Percentiles rank a stretch among this genome's conserved stretches.
Conservation (phyloP, 2,797 vertebrate genomes). For the Phaenicophaeus curvirostris region DNA sequence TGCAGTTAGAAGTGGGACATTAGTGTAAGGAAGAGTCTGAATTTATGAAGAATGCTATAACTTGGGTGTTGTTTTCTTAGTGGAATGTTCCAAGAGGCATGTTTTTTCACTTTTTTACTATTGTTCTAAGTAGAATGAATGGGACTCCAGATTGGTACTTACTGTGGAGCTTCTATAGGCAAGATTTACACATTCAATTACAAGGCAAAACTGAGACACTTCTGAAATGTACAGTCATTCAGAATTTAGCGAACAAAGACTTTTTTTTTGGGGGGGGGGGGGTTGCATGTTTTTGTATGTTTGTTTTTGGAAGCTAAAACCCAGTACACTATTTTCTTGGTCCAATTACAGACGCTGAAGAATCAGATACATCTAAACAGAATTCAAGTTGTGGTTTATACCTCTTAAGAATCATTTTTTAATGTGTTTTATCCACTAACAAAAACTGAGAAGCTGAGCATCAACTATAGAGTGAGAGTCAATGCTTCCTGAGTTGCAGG, state of each 20-base stretch:
- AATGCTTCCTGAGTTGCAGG: background rate
- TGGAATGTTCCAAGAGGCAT: background rate
- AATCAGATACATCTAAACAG: background rate
- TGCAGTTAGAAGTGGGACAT: rapidly evolving
- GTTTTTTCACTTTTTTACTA: background rate
- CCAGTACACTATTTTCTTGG: background rate
- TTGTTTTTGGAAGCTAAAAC: background rate
- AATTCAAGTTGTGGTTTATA: background rate
- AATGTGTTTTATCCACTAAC: background rate
- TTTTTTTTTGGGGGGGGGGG: too few relatives aligned
- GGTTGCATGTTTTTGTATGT: background rate
- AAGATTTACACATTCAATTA: background rate
- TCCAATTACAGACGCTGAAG: background rate
- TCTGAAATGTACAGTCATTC: background rate
- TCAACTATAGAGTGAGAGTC: background rate
- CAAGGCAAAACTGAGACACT: background rate
- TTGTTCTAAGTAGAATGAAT: background rate
- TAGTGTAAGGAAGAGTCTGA: background rate
- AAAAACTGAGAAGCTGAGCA: background rate
- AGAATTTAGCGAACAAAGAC: background rate
- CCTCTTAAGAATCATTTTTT: background rate
- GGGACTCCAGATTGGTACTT: background rate
- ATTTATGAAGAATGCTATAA: background rate
- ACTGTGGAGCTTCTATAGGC: background rate
- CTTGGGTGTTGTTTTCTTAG: background rate